Evolutionary conservation across 2,888 invertebrate species (phyloP), one percentile per base, ranked within the genome.

Genomic region (Amphiduros pacificus): DNA sequence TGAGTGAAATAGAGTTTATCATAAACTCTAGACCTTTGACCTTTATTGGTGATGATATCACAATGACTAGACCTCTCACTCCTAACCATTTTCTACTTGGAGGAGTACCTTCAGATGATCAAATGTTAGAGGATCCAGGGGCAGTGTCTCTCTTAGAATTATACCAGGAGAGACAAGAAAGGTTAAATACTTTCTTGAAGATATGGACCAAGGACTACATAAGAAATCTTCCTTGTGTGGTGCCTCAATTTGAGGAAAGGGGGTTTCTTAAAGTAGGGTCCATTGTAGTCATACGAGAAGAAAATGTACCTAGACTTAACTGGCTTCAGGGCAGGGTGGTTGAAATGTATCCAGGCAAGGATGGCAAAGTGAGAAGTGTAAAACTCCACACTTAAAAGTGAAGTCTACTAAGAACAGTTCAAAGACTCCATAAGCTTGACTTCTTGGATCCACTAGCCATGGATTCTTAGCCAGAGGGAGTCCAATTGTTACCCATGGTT

Each of bases 11-110:
- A 41, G 58, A 58, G 51, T 28, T 51, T 20, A 55, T 29, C 27
- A 26, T 54, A 3, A 53, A 58, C 32, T 51, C 51, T 17, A 4
- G 58, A 3, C 58, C 58, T 20, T 28, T 52, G 28, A 58, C 58
- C 27, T 53, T 53, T 52, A 20, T 17, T 22, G 50, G 51, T 58
- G 58, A 58, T 28, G 27, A 52, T 20, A 5, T 55, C 4, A 26
- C 40, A 2, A 11, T 24, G 9, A 27, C 5, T 11, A 26, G 14
- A 9, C 27, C 52, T 9, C 28, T 52, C 9, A 27, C 52, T 11
- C 52, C 52, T 17, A 11, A 11, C 20, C 52, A 52, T 27, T 52
- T 20, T 27, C 49, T 49, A 49, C 14, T n/a, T 49, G 49, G 49
- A 9, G n/a, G 49, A 49, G 9, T 27, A 27, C 24, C 17, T 26